Base-by-base conservation (phyloP, 1,140 invertebrate species). In the Dreissena rostriformis region DNA sequence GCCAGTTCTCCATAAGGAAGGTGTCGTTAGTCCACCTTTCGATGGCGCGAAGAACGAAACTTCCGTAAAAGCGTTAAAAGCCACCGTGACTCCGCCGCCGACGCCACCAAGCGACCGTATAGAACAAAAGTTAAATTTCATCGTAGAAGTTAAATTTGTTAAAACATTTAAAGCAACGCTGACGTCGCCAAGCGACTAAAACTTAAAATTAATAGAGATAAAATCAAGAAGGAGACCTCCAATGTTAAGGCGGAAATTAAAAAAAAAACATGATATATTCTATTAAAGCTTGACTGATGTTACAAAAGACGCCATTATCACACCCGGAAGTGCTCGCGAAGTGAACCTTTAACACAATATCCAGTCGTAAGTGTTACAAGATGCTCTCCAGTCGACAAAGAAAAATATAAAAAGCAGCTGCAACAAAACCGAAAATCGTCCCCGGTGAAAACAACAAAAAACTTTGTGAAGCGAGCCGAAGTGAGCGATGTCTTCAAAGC, bases 191-290 rank as follows among this genome's bases (percentile, higher is more conserved):
- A 63, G 70, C 19, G 79, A 7, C 6, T 74, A 14, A 73, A 82
- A 67, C 63, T 82, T 15, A 82, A 68, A 73, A 82, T 82, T 0
- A 82, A 72, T 26, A 53, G 78, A 81, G 78, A 81, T 49, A 82
- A 82, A 57, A 49, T 82, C 22, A 82, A 73, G 1, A 12, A 49
- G 5, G 67, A 26, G 17, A 68, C 17, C 2, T 26, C 67, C 15
- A 68, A 6, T 8, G 67, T 22, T 8, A 68, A 26, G 19, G 67
- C 19, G 17, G 67, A 22, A 22, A 68, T 22, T 7, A 39, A 39
- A n/a, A n/a, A n/a, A n/a, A 39, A 2, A 2, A 68, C 67, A 5
- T 17, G 24, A 39, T 8, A 5, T 68, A 4, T 6, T 12, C 6
- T 19, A 5, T 12, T n/a, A 61, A 61, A 61, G 12, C 17, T 4